Evolutionary conservation across 2,797 vertebrate genomes (phyloP), one percentile per base, ranked within the genome.

Genomic region (Anguilla pacifica): DNA sequence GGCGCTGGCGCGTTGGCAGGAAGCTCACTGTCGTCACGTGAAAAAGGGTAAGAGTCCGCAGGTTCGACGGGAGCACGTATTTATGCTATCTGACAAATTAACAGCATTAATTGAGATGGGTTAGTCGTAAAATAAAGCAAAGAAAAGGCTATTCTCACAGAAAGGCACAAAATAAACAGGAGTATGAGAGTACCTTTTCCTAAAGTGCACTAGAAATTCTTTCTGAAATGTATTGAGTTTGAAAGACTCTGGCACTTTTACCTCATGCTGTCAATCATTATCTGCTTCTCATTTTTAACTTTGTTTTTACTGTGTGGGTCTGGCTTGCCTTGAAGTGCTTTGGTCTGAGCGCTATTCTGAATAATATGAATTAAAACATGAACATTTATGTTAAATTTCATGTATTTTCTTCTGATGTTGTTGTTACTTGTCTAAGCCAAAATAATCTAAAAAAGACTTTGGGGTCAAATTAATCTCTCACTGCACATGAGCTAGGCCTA

Each of bases 41-140:
- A 91, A 94, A 77, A 88, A 86, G 81, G 95, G 95, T 96, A 95
- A 95, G 74, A 46, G 94, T 88, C 90, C 10, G 90, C 92, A 53
- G 86, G 46, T 83, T 92, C 91, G 88, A 88, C 92, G 83, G 91
- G 91, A 89, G 86, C 87, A 55, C 35, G 22, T 59, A 9, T 77
- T 86, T 86, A 11, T 10, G 13, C 31, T 59, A 17, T 39, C 72
- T 77, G 31, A 39, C 31, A 15, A 77, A 77, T 70, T 79, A 79
- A 19, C 39, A 46, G 35, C 6, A 46, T 46, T 22, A 46, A 46
- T 9, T 79, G 6, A 17, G 74, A 43, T 46, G 17, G 74, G 39
- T 43, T 79, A 46, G 17, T 79, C 81, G 74, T 11, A 13, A 70
- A 74, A 74, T 85, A 4, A 57, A 84, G 25, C 51, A 11, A 55